phyloP scores from a whole-genome alignment of 2,797 vertebrate species.

The Tragopan temminckii region DNA sequence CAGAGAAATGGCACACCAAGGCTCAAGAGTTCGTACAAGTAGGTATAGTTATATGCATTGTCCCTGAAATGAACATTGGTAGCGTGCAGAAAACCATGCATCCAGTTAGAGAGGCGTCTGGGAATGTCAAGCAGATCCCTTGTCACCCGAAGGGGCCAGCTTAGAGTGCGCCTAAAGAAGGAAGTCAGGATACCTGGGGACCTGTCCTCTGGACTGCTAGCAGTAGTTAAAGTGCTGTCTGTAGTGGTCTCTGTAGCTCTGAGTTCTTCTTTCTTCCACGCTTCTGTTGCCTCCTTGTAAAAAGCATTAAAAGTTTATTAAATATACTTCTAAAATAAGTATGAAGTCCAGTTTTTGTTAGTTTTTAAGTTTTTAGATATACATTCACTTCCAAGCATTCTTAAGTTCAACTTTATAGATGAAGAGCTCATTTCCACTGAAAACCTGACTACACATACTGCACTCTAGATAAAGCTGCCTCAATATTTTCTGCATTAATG shows the following conservation, averaged over 20 bases:
- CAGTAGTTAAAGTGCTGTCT: conserved; percentile 76
- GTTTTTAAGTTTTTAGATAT: neutral
- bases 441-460: neutral
- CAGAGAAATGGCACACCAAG: conserved; percentile 91
- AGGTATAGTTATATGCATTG: conserved; percentile 91
- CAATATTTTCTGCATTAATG: neutral
- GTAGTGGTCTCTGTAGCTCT: conserved; percentile 53
- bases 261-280: conserved; percentile 71
- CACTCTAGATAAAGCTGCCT: neutral
- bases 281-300: conserved; percentile 76
- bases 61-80: conserved; percentile 87
- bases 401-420: neutral
- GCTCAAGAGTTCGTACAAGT: conserved; percentile 94
- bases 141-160: conserved; percentile 89
- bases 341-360: neutral
- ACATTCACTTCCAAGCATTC: neutral
- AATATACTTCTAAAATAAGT: neutral
- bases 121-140: conserved; percentile 88
- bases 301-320: conserved; percentile 10
- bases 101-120: conserved; percentile 84
- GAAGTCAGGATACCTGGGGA: conserved; percentile 95
- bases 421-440: neutral
- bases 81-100: conserved; percentile 82
- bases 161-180: conserved; percentile 87
- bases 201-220: conserved; percentile 78